Evolutionary conservation across 2,113 vertebrate genomes (phyloP), one percentile per base, ranked within the genome.

Genomic region (Agelaius phoeniceus): DNA sequence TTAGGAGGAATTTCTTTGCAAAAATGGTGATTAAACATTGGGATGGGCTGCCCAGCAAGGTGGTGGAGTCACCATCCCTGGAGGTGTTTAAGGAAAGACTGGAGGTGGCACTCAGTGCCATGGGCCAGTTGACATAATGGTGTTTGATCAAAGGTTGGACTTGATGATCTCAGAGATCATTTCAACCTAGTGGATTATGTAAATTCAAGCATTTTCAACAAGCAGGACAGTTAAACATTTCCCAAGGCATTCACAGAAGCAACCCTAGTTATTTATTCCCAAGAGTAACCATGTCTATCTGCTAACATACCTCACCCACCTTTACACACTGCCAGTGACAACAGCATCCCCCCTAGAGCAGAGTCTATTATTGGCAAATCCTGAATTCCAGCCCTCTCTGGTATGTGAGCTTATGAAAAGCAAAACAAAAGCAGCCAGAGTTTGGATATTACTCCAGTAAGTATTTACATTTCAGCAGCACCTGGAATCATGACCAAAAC

Each of bases 391-490:
- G 24, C 26, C 57, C 44, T 88, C 51, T 87, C 48, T 84, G 54
- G 61, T 85, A 87, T 48, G 66, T 43, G 11, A 81, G 7, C 18
- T 71, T 84, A 81, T 43, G 30, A 93, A 94, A 92, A 75, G 65
- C 55, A 80, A 74, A 84, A 93, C 83, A 90, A 94, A 96, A 41
- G 33, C 59, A 72, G 75, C n/a, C 9, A 0, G 26, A 80, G 30
- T 28, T 84, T 67, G 52, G 62, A 49, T 81, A 78, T 86, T 84
- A 76, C 46, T 83, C 48, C 20, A 35, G 22, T 66, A 65, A 76
- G 37, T 95, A 79, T 94, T 96, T 80, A 86, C 92, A 80, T 63
- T 96, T 41, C 59, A 91, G 66, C 27, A 91, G 28, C 63, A 77
- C 84, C 54, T 89, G 78, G 77, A 94, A 95, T 81, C 0, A 2